Percentiles rank a stretch among this genome's conserved stretches.
Conservation (phyloP, 1,140 invertebrate species). For the Diprion similis region DNA sequence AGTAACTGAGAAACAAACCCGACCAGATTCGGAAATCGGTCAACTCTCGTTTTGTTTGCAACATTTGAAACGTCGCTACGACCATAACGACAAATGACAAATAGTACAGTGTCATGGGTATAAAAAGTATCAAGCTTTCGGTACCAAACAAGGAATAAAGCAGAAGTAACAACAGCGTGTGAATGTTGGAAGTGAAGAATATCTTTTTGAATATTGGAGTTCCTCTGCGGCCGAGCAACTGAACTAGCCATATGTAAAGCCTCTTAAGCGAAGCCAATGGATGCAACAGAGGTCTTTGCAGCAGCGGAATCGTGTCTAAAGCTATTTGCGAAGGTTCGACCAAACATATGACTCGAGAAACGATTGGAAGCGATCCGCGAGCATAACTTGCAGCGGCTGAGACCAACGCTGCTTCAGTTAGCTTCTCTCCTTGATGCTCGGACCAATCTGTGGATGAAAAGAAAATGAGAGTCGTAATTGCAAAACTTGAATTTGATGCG, state of each 20-base stretch:
- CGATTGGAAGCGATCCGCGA: slow-evolving; percentile 76
- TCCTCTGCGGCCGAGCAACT: slow-evolving; percentile 64
- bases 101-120: slow-evolving; percentile 76
- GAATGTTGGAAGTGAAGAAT: slow-evolving; percentile 67
- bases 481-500: slow-evolving; percentile 10
- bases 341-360: slow-evolving; percentile 76
- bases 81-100: slow-evolving; percentile 76
- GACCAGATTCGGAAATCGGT: slow-evolving; percentile 81
- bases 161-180: slow-evolving; percentile 71
- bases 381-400: slow-evolving; percentile 83
- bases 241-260: slow-evolving; percentile 71
- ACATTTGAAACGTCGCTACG: slow-evolving; percentile 80
- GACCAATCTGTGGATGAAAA: slow-evolving; percentile 32
- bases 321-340: slow-evolving; percentile 69
- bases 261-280: slow-evolving; percentile 73
- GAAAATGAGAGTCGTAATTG: background rate
- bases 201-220: slow-evolving; percentile 61
- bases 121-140: slow-evolving; percentile 69
- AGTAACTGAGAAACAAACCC: slow-evolving; percentile 76
- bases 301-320: slow-evolving; percentile 72
- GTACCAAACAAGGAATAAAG: slow-evolving; percentile 72
- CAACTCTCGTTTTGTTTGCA: slow-evolving; percentile 76
- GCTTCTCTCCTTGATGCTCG: slow-evolving; percentile 70
- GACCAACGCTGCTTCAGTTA: slow-evolving; percentile 81
- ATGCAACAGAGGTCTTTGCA: slow-evolving; percentile 75